Conservation (phyloP, 2,797 vertebrate genomes). For the Phaenicophaeus curvirostris region DNA sequence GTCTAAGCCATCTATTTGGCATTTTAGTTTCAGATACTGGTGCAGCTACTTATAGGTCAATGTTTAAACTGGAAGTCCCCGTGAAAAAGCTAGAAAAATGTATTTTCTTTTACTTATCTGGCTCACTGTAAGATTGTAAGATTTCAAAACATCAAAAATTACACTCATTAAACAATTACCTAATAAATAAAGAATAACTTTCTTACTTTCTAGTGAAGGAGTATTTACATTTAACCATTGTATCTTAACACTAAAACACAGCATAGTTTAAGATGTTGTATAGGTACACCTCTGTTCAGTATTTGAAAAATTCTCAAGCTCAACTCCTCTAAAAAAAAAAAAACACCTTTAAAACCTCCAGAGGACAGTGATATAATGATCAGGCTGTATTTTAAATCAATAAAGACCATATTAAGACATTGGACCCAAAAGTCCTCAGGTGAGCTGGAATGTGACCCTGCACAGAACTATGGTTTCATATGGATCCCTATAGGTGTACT, state of each 20-base stretch:
- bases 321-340: neutral
- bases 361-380: neutral
- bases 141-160: neutral
- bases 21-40: neutral
- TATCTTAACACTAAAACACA: neutral
- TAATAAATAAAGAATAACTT: neutral
- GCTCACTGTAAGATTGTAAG: neutral
- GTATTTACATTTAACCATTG: neutral
- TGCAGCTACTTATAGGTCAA: neutral
- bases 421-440: neutral
- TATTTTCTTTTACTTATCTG: neutral
- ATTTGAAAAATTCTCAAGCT: neutral
- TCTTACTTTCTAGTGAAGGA: neutral
- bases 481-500: rapidly evolving
- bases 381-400: neutral
- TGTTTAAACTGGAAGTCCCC: neutral
- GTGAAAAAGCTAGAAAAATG: neutral
- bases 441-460: neutral
- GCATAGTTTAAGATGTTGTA: neutral
- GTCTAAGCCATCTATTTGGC: neutral
- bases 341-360: neutral
- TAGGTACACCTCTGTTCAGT: neutral
- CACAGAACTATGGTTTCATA: neutral
- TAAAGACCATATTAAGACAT: neutral
- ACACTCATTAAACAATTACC: neutral